A percentile compares a stretch with the other conserved stretches of the same genome.
These are phyloP conservation scores for Akabosia matsudoensis DNA, from an alignment of 1,140 invertebrate species.

Conservation along the genomic window DNA sequence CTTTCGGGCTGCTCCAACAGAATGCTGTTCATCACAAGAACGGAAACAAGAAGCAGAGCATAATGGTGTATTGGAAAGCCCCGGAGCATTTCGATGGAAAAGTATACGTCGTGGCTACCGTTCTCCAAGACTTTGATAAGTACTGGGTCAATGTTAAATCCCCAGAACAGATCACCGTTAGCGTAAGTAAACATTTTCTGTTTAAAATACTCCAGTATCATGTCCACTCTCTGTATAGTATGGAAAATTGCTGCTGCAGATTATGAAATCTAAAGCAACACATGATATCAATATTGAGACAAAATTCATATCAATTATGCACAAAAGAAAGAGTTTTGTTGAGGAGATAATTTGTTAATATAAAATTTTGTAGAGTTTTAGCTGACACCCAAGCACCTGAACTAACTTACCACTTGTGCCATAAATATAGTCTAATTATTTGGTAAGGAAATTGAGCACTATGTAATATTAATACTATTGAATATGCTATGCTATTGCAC, in stretches of 20 bases:
- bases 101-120: slow-evolving; percentile 8
- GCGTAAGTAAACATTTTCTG: background rate
- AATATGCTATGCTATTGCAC: background rate
- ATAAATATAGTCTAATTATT: background rate
- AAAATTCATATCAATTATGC: background rate
- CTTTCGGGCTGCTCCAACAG: background rate
- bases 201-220: background rate
- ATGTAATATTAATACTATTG: background rate
- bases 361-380: background rate
- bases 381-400: background rate
- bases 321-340: background rate
- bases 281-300: too few species aligned
- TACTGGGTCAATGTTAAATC: slow-evolving; percentile 24
- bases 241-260: background rate
- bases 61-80: slow-evolving; percentile 9
- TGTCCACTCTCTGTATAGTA: background rate
- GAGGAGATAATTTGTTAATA: background rate
- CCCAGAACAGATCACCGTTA: background rate
- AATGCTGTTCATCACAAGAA: slow-evolving; percentile 19
- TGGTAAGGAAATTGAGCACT: background rate
- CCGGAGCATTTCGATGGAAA: background rate
- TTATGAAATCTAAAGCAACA: too few species aligned
- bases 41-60: background rate
- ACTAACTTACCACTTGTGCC: background rate
- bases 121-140: slow-evolving; percentile 21